Conservation (phyloP, 2,888 invertebrate species). For the Chrysopilus asiliformis region DNA sequence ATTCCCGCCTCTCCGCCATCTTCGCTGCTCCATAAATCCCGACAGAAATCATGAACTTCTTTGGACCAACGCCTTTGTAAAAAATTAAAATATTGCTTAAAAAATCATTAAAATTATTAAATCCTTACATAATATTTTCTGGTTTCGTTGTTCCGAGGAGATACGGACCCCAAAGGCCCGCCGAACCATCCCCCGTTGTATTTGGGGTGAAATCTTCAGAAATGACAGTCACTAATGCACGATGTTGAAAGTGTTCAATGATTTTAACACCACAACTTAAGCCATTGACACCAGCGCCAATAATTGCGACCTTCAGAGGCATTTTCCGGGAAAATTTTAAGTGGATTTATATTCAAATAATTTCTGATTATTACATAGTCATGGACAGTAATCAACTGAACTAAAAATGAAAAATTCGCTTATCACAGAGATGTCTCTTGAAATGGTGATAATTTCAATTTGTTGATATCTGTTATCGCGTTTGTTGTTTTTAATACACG, state of each 20-base stretch:
- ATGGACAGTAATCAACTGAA: no score
- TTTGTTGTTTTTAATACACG: no score
- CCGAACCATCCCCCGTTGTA: slow-evolving; percentile 66
- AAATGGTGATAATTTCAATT: no score
- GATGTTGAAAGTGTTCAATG: slow-evolving; percentile 40
- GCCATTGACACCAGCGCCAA: slow-evolving; percentile 66
- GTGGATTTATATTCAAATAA: no score
- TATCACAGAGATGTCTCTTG: no score
- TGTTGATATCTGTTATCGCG: no score
- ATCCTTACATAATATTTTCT: slow-evolving; percentile 39
- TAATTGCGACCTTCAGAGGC: slow-evolving; percentile 47
- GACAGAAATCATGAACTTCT: slow-evolving; percentile 45
- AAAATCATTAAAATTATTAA: background rate
- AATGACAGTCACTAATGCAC: slow-evolving; percentile 46
- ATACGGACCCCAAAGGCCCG: slow-evolving; percentile 63
- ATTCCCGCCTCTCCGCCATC: slow-evolving; percentile 38
- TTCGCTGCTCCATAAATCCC: slow-evolving; percentile 46
- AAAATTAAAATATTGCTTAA: background rate
- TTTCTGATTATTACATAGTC: no score
- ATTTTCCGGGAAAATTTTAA: no score
- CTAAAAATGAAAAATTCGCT: no score
- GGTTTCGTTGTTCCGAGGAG: slow-evolving; percentile 43
- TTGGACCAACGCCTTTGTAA: slow-evolving; percentile 45
- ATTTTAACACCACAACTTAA: slow-evolving; percentile 53
- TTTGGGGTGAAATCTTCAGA: slow-evolving; percentile 53